phyloP scores from a whole-genome alignment of 1,140 invertebrate genomes.

The Scaptomyza montana region DNA sequence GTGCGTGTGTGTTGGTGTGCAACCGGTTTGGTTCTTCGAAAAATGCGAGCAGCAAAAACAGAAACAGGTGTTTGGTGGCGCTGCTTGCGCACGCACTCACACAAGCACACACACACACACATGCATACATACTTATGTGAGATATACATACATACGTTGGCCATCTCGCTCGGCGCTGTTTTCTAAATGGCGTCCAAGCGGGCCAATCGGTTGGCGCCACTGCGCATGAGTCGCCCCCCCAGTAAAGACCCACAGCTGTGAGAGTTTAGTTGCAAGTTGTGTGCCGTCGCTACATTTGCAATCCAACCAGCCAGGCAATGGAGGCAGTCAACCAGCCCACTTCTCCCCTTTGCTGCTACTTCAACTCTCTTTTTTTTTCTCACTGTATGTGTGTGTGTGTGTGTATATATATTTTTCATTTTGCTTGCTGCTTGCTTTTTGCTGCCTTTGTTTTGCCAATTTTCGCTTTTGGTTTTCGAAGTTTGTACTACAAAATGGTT shows the following conservation, averaged over 20 bases:
- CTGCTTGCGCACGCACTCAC: constrained; percentile 54
- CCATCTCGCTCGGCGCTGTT: constrained; percentile 47
- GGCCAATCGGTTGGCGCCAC: constrained; percentile 75
- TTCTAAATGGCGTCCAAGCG: constrained; percentile 83
- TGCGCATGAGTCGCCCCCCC: constrained; percentile 71
- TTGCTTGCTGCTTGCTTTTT: constrained; percentile 19
- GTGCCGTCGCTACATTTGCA: constrained; percentile 56
- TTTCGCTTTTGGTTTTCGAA: constrained; percentile 83
- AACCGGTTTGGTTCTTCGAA: constrained; percentile 64
- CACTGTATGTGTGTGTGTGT: not conserved
- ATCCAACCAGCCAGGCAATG: constrained; percentile 61
- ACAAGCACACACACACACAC: constrained; percentile 24
- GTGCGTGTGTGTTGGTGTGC: constrained; percentile 23
- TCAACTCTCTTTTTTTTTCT: not conserved
- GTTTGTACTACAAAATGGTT: constrained; percentile 83
- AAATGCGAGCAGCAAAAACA: constrained; percentile 29
- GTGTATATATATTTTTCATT: constrained; percentile 1
- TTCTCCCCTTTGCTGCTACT: not conserved
- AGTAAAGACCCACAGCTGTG: not conserved
- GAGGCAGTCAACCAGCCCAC: constrained; percentile 55
- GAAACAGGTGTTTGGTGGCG: constrained; percentile 74
- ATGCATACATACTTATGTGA: not conserved
- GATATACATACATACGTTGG: not conserved
- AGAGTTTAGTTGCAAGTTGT: constrained; percentile 1
- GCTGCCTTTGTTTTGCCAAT: constrained; percentile 71